Conservation (phyloP, 2,797 vertebrate genomes). For the Spatula versicolor region DNA sequence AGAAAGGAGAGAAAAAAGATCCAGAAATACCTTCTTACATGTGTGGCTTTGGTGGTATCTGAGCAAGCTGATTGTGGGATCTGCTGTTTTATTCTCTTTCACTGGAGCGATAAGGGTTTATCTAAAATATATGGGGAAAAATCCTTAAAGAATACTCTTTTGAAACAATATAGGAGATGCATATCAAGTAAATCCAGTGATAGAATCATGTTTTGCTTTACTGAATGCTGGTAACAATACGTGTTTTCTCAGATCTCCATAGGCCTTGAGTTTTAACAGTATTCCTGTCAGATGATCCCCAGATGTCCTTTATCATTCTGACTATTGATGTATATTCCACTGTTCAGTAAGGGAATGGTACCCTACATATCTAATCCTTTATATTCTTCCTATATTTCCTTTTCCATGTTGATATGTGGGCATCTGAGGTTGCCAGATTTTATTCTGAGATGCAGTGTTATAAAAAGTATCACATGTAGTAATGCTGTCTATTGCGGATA, state of each 20-base stretch:
- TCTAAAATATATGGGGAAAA: not conserved
- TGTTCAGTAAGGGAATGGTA: not conserved
- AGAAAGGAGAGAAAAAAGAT: not conserved
- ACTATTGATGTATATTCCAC: not conserved
- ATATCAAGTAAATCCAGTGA: not conserved
- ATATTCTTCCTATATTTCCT: not conserved
- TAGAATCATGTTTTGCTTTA: not conserved
- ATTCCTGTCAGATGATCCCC: not conserved
- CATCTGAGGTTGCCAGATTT: not conserved
- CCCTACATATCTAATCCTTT: not conserved
- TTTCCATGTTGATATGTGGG: not conserved
- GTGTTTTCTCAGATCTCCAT: not conserved
- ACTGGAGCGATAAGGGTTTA: not conserved
- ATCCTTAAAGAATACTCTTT: not conserved
- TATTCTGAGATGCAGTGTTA: not conserved
- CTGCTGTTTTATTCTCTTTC: not conserved
- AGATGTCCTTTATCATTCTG: not conserved
- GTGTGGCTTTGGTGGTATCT: not conserved
- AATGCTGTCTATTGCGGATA: not conserved
- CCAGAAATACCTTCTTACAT: not conserved
- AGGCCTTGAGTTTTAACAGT: not conserved
- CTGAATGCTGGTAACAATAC: not conserved
- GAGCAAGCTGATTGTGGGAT: not conserved
- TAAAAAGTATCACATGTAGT: not conserved
- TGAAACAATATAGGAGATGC: not conserved